Evolutionary conservation across 2,888 invertebrate species (phyloP), one percentile per base, ranked within the genome.

Genomic region (Dryobota labecula): DNA sequence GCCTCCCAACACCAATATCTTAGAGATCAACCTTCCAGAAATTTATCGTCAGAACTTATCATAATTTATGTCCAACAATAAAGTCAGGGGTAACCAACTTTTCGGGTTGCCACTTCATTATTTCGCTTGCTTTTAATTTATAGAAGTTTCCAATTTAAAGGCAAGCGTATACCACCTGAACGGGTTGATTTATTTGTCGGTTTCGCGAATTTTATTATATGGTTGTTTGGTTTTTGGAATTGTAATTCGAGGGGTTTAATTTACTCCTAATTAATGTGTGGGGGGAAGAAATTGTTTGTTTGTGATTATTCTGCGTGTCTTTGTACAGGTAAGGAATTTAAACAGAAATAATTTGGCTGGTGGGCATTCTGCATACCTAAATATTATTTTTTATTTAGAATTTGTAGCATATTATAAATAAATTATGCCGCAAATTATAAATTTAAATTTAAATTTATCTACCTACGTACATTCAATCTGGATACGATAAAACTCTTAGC

Each of bases 11-110:
- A 41, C 56, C 77, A 74, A 71, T 82, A 84, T 82, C 77, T 79
- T 58, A 13, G 36, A 84, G 63, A 83, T 84, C 74, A 86, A 67
- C 73, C 87, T 86, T 76, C 83, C 82, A 85, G 84, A 92, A 92
- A 94, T 94, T 94, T 94, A 94, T 92, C 88, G 92, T 91, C 89
- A 91, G 92, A 94, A 94, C 92, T 94, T 94, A 87, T 86, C 76
- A 90, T 93, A 93, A 95, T 94, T 95, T 94, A 95, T 93, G 92
- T 92, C 88, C 90, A 88, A 92, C 92, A 92, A 94, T 94, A 95
- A 95, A 94, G 93, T 94, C 92, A 93, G 89, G 87, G 91, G 89
- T 86, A 87, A 73, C 83, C 89, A 93, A 91, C 92, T 94, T 94
- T 91, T 80, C 86, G 90, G 88, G 83, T 65, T 78, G 85, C 89